Conservation (phyloP, 2,113 vertebrate genomes). For the Perca schrenkii region DNA sequence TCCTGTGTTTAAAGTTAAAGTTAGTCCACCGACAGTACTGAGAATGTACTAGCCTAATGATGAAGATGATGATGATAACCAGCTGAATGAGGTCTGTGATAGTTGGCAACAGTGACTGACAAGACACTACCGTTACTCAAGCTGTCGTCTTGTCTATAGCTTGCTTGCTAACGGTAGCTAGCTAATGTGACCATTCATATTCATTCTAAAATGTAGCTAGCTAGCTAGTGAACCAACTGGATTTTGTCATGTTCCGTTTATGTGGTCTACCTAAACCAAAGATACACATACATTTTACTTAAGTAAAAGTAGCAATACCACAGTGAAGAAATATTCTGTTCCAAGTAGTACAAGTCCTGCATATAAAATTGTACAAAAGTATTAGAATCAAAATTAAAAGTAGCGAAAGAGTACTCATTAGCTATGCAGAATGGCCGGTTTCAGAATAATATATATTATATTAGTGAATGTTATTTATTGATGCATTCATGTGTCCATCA, state of each 20-base stretch:
- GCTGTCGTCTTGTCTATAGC: neutral
- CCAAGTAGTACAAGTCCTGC: neutral
- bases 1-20: too few species aligned
- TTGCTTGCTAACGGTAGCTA: neutral
- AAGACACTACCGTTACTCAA: neutral
- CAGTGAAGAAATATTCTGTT: neutral
- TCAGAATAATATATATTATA: neutral
- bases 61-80: neutral
- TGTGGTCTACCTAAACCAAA: neutral
- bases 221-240: neutral
- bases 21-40: neutral
- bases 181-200: neutral
- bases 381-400: too few species aligned
- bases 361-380: neutral
- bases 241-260: neutral
- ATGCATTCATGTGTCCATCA: neutral
- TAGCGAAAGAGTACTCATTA: neutral
- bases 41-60: too few species aligned
- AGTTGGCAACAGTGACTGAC: neutral
- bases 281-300: too few species aligned
- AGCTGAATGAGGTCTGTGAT: neutral
- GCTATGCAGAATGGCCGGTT: neutral
- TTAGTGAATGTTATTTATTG: neutral
- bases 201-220: too few species aligned
- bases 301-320: neutral